Evolutionary conservation across 2,888 invertebrate species (phyloP).

Genomic region (Drosophila mercatorum): DNA sequence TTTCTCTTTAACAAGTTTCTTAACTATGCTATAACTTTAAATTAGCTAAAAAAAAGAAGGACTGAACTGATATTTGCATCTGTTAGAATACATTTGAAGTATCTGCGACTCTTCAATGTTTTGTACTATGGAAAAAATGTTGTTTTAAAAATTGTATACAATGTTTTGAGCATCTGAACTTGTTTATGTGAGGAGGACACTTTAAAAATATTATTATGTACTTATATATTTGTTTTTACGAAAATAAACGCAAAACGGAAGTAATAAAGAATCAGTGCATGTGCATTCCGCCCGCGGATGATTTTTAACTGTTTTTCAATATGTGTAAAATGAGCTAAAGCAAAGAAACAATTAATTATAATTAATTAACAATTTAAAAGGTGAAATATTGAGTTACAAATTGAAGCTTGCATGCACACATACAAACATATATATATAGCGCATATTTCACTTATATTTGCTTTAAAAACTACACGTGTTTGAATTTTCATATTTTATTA

Average conservation of each 20-base stretch:
- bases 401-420: constrained; percentile 29
- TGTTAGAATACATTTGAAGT: neutral
- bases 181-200: neutral
- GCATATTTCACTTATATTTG: constrained; percentile 28
- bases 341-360: neutral
- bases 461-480: constrained; percentile 53
- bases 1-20: constrained; percentile 34
- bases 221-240: neutral
- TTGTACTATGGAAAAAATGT: neutral
- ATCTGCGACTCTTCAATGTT: neutral
- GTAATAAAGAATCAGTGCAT: neutral
- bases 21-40: constrained; percentile 31
- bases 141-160: neutral
- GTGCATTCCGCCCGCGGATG: constrained; percentile 66
- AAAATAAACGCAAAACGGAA: neutral
- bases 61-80: constrained; percentile 5
- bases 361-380: neutral
- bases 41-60: neutral
- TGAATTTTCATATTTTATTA: constrained; percentile 25
- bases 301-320: constrained; percentile 16
- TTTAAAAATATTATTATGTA: neutral
- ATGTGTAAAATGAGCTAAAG: neutral
- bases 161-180: constrained; percentile 15
- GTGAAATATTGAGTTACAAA: constrained; percentile 11
- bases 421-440: constrained; percentile 8